Evolutionary conservation across 2,888 invertebrate species (phyloP).

Genomic region (Apantesis nais): DNA sequence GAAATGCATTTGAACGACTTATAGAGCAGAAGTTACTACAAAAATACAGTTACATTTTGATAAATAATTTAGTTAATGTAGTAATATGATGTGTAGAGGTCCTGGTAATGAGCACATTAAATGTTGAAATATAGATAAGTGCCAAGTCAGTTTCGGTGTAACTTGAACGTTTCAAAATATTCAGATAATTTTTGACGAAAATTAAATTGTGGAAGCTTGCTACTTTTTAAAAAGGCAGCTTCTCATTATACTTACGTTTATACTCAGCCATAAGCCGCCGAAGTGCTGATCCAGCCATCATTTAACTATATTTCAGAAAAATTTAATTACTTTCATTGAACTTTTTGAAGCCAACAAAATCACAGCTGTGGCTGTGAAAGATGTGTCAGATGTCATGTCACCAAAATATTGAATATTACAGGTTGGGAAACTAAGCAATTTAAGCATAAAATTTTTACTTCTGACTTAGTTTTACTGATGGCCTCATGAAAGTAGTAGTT

Average conservation of each 20-base stretch:
- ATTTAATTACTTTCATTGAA: constrained; percentile 21
- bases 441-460: background rate
- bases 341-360: constrained; percentile 24
- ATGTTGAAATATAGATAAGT: background rate
- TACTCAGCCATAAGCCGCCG: constrained; percentile 95
- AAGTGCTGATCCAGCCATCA: constrained; percentile 94
- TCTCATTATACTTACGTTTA: constrained; percentile 86
- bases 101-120: background rate
- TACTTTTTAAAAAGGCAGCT: background rate
- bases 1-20: background rate
- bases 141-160: constrained; percentile 8
- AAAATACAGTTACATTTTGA: background rate
- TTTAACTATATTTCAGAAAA: constrained; percentile 31
- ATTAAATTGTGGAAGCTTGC: constrained; percentile 11
- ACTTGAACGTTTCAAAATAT: background rate
- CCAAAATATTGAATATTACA: background rate
- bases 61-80: background rate
- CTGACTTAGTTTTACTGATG: background rate
- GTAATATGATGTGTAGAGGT: background rate
- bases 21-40: background rate
- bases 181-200: constrained; percentile 4
- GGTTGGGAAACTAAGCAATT: too few relatives aligned
- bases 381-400: background rate
- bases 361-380: constrained; percentile 15
- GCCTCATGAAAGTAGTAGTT: background rate